Conservation (phyloP, 2,888 invertebrate species). For the Sinodicranocentrus sp. region DNA sequence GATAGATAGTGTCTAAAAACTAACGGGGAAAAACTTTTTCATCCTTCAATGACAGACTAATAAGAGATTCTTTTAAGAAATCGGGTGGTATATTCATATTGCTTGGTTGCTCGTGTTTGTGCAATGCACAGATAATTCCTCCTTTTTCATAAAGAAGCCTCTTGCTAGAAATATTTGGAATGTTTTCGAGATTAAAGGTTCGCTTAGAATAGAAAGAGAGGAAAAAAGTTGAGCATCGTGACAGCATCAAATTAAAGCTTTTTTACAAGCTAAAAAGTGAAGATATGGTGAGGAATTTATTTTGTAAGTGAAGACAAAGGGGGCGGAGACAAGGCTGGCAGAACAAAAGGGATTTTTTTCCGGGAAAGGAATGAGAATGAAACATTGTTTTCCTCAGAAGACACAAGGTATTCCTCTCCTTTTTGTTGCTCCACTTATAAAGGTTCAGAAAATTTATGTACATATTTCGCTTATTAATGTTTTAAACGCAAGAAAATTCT, state of each 20-base stretch:
- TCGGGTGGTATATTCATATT: too few species aligned
- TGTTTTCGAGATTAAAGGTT: slow-evolving; percentile 34
- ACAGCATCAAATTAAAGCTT: slow-evolving; percentile 37
- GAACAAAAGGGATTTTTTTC: slow-evolving; percentile 22
- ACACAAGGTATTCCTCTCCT: background rate
- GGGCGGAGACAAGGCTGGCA: slow-evolving; percentile 20
- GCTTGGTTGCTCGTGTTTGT: too few species aligned
- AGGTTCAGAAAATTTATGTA: too few species aligned
- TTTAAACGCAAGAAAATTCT: too few species aligned
- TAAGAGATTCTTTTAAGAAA: too few species aligned
- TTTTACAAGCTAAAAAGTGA: slow-evolving; percentile 1
- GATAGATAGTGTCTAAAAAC: too few species aligned
- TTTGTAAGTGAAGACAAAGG: slow-evolving; percentile 10
- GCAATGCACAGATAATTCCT: too few species aligned
- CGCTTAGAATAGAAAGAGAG: background rate
- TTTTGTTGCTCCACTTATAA: too few species aligned
- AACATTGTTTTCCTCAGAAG: slow-evolving; percentile 8
- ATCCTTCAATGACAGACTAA: too few species aligned
- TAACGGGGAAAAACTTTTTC: too few species aligned
- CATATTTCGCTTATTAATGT: too few species aligned
- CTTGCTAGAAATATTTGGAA: slow-evolving; percentile 28
- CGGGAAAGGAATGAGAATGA: slow-evolving; percentile 26
- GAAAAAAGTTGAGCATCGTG: slow-evolving; percentile 2
- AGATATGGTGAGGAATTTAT: slow-evolving; percentile 6
- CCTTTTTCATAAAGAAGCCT: too few species aligned